Conservation (phyloP, 1,140 invertebrate species). For the Macrocentrus cingulum region DNA sequence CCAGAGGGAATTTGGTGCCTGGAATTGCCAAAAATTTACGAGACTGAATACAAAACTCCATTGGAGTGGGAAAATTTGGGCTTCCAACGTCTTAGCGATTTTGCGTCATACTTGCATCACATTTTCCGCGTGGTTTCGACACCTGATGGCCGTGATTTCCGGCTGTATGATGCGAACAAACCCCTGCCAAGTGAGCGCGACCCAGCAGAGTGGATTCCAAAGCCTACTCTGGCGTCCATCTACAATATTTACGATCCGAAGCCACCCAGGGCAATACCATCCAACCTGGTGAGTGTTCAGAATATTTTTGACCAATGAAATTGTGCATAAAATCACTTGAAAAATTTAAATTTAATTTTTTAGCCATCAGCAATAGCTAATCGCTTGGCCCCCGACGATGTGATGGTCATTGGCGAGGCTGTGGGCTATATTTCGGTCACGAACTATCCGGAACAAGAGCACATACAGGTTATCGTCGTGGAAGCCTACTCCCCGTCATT, state of each 20-base stretch:
- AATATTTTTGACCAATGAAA: neutral
- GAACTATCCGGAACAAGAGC: constrained; percentile 2
- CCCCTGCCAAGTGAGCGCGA: constrained; percentile 4
- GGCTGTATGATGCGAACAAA: constrained; percentile 38
- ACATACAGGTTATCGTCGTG: constrained; percentile 32
- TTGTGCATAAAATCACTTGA: neutral
- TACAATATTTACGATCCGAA: constrained; percentile 30
- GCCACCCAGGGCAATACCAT: constrained; percentile 34
- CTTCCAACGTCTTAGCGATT: constrained; percentile 43
- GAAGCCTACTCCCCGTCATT: constrained; percentile 50
- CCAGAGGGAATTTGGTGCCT: constrained; percentile 51
- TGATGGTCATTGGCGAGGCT: constrained; percentile 39
- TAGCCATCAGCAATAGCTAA: constrained; percentile 31
- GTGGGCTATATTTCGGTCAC: constrained; percentile 39
- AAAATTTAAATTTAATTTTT: constrained; percentile 20
- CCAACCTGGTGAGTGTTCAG: constrained; percentile 33
- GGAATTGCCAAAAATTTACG: constrained; percentile 42
- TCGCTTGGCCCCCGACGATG: constrained; percentile 36
- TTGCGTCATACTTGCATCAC: constrained; percentile 41
- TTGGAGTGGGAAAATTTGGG: constrained; percentile 46
- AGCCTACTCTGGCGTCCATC: constrained; percentile 14
- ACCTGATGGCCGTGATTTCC: constrained; percentile 34
- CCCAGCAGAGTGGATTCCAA: neutral
- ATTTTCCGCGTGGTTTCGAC: constrained; percentile 41
- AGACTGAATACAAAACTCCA: constrained; percentile 38